phyloP scores from a whole-genome alignment of 2,797 vertebrate species.

The Cetoscarus ocellatus region DNA sequence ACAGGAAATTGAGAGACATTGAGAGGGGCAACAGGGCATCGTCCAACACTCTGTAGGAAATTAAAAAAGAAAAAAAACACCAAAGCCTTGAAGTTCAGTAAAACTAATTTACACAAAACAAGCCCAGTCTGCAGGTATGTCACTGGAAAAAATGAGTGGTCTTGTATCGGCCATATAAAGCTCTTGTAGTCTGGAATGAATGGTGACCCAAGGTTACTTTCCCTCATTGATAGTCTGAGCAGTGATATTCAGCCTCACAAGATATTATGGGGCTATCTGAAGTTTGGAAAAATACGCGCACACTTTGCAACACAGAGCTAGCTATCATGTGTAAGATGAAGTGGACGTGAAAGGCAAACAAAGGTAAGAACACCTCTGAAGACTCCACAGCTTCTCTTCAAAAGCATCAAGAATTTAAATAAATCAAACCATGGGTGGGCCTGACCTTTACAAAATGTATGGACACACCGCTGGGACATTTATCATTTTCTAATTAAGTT shows the following conservation, averaged over 20 bases:
- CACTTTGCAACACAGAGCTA: neutral
- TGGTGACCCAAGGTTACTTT: slow-evolving; percentile 49
- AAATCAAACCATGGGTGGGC: slow-evolving; percentile 46
- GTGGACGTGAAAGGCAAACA: slow-evolving; percentile 24
- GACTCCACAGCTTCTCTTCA: slow-evolving; percentile 21
- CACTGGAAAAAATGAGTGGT: slow-evolving; percentile 26
- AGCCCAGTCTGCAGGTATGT: slow-evolving; percentile 24
- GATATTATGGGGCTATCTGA: neutral
- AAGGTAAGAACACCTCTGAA: slow-evolving; percentile 16
- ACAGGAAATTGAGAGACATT: slow-evolving; percentile 44
- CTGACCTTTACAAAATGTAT: slow-evolving; percentile 73
- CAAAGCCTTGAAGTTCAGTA: slow-evolving; percentile 19
- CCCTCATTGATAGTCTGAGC: slow-evolving; percentile 38
- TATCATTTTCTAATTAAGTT: slow-evolving; percentile 82
- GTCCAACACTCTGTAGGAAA: slow-evolving; percentile 33
- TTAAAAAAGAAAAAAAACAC: slow-evolving; percentile 27
- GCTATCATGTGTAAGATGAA: slow-evolving; percentile 15
- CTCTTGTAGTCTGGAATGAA: slow-evolving; percentile 55
- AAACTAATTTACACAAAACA: slow-evolving; percentile 61
- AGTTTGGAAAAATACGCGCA: neutral
- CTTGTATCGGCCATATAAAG: slow-evolving; percentile 19
- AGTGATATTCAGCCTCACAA: slow-evolving; percentile 17
- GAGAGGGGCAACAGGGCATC: neutral
- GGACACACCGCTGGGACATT: slow-evolving; percentile 60
- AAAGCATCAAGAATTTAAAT: slow-evolving; percentile 56